phyloP scores from a whole-genome alignment of 2,888 invertebrate genomes.

The Lithophane leautieri region DNA sequence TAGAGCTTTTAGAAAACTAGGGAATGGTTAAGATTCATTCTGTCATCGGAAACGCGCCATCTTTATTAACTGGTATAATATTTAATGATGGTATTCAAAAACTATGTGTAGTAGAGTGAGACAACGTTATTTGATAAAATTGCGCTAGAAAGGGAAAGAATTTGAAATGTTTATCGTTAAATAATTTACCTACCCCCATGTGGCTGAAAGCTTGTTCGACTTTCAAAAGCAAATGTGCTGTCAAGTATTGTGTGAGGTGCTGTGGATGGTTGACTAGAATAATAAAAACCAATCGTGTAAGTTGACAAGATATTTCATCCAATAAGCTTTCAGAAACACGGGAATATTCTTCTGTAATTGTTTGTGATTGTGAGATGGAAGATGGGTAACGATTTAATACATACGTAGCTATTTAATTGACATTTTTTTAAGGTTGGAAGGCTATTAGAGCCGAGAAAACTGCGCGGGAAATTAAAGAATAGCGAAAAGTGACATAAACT shows the following conservation, averaged over 20 bases:
- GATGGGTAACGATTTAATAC: constrained; percentile 26
- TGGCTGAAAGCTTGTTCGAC: constrained; percentile 20
- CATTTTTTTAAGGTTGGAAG: constrained; percentile 6
- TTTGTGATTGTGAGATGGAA: constrained; percentile 27
- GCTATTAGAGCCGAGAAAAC: constrained; percentile 19
- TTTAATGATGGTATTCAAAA: constrained; percentile 25
- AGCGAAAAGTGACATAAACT: not conserved
- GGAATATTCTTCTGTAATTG: constrained; percentile 34
- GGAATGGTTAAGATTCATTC: not conserved
- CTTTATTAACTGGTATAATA: constrained; percentile 18
- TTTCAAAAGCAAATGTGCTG: not conserved
- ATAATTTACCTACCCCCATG: constrained; percentile 7
- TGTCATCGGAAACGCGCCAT: constrained; percentile 15
- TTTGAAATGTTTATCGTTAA: constrained; percentile 25
- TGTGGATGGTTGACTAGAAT: constrained; percentile 4
- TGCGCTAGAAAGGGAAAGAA: constrained; percentile 21
- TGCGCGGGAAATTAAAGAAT: not conserved
- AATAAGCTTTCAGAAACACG: constrained; percentile 24
- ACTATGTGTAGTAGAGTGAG: not conserved
- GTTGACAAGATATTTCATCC: constrained; percentile 8
- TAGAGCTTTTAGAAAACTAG: constrained; percentile 2
- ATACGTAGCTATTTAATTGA: constrained; percentile 34
- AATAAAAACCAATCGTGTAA: not conserved
- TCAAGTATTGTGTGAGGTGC: not conserved
- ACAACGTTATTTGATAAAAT: constrained; percentile 9